Evolutionary conservation across 2,113 vertebrate species (phyloP), one percentile per base, ranked within the genome.

Genomic region (Tricholaema leucomelas): DNA sequence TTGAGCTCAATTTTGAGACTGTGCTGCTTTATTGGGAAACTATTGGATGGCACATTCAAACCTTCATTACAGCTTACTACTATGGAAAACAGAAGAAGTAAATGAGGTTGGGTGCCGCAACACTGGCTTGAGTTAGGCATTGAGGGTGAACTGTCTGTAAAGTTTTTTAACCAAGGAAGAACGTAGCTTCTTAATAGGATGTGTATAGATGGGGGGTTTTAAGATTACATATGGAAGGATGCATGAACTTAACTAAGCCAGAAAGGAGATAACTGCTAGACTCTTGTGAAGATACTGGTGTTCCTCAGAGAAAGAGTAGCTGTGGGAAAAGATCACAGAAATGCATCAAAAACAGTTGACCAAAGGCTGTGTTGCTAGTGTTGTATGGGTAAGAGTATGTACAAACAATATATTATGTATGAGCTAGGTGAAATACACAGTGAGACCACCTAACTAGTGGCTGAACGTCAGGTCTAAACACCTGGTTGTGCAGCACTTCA

Each of bases 171-270:
- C 12, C 54, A 74, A 48, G 46, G 46, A 48, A 55, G 56, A 69
- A n/a, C 25, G 60, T 66, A n/a, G 7, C 2, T 27, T 44, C 44
- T 40, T 44, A 23, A 25, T 19, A 48, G 17, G 14, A 16, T 23
- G 20, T 13, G 7, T 58, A 35, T 2, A 46, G 12, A 17, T 17
- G 9, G n/a, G n/a, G 6, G 5, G 16, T 19, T 81, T 44, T 70
- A 50, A 77, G 42, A 40, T 73, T 36, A 36, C 44, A 2, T 33
- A 17, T 27, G 78, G 69, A 85, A 84, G 14, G 55, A 58, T 70
- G 21, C 31, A 52, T 1, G 2, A 63, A 14, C 52, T 15, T 15
- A 60, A 8, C 0, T n/a, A 21, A n/a, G 40, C 3, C 20, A 66
- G 63, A 54, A 40, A 35, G 8, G 20, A 78, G 33, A 21, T 0